phyloP scores from a whole-genome alignment of 2,113 vertebrate species.

The Poicephalus meyeri region DNA sequence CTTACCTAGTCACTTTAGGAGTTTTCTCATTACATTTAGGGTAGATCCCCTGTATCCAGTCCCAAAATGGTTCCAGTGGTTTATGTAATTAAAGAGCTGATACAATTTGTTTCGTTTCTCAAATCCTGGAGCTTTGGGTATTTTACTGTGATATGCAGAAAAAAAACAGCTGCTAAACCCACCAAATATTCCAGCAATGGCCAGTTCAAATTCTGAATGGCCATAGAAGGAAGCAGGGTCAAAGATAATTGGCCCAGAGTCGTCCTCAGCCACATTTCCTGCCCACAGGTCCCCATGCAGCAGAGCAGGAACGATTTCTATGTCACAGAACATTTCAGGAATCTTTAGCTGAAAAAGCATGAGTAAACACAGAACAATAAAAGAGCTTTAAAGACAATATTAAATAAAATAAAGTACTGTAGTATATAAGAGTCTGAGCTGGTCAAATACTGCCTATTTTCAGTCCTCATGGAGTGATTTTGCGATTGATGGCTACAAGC shows the following conservation, averaged over 20 bases:
- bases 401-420: background rate
- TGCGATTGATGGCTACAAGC: background rate
- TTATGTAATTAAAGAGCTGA: slow-evolving; percentile 92
- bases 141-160: slow-evolving; percentile 86
- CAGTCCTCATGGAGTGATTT: background rate
- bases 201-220: slow-evolving; percentile 90
- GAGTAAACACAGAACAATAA: background rate
- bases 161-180: slow-evolving; percentile 87
- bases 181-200: slow-evolving; percentile 89
- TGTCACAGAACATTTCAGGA: slow-evolving; percentile 80
- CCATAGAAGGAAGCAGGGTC: slow-evolving; percentile 93
- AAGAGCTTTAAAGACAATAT: background rate
- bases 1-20: slow-evolving; percentile 76
- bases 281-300: slow-evolving; percentile 90
- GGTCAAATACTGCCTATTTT: background rate
- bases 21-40: slow-evolving; percentile 83
- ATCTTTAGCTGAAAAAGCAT: slow-evolving; percentile 80
- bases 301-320: slow-evolving; percentile 81
- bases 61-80: slow-evolving; percentile 98
- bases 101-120: slow-evolving; percentile 86
- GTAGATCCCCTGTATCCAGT: slow-evolving; percentile 84
- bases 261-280: slow-evolving; percentile 82
- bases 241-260: slow-evolving; percentile 85
- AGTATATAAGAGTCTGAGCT: background rate
- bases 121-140: slow-evolving; percentile 88